Evolutionary conservation across 2,113 vertebrate genomes (phyloP).

Genomic region (Oophaga pumilio): DNA sequence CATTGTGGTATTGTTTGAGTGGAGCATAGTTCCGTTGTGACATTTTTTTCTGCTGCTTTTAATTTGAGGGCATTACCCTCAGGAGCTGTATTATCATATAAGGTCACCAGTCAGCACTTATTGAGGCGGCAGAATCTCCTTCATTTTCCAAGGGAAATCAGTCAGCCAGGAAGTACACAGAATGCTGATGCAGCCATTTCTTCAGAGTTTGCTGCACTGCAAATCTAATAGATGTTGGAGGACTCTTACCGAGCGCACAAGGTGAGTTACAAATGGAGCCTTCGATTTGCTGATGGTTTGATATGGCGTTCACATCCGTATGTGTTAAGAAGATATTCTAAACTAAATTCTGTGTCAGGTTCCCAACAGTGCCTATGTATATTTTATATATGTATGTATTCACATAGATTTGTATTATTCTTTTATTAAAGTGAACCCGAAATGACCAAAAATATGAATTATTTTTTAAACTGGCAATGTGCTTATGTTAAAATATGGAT

Average conservation of each 20-base stretch:
- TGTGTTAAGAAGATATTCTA: not conserved
- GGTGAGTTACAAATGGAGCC: not conserved
- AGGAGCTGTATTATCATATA: constrained; percentile 14
- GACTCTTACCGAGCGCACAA: not conserved
- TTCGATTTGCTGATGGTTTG: constrained; percentile 26
- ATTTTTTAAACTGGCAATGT: no score
- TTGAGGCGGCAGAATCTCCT: constrained; percentile 11
- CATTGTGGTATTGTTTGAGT: not conserved
- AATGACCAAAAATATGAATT: no score
- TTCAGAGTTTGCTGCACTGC: not conserved
- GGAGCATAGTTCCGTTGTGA: not conserved
- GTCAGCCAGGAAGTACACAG: constrained; percentile 27
- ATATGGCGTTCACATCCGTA: not conserved
- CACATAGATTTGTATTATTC: not conserved
- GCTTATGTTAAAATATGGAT: no score
- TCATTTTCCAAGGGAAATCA: constrained; percentile 21
- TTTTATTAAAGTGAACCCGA: not conserved
- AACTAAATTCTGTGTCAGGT: not conserved
- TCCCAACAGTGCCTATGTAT: not conserved
- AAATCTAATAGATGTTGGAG: constrained; percentile 28
- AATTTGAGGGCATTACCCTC: constrained; percentile 26
- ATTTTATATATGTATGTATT: not conserved
- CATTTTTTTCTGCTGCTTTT: constrained; percentile 7
- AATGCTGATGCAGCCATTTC: constrained; percentile 43
- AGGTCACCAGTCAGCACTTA: constrained; percentile 44